phyloP scores from a whole-genome alignment of 2,797 vertebrate genomes.

The Brachymystax lenok region DNA sequence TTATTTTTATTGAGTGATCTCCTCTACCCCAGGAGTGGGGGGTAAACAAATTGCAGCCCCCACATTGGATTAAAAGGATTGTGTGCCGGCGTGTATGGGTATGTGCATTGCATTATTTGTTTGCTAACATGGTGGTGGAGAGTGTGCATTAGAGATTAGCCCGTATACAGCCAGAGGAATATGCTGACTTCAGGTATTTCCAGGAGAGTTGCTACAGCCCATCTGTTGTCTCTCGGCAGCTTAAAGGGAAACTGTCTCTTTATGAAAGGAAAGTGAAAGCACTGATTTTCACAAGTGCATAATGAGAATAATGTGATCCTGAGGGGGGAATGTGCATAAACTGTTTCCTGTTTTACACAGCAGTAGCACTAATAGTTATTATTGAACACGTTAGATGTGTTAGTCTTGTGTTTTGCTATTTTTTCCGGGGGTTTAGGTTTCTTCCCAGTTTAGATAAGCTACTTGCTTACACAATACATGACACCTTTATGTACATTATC shows the following conservation, averaged over 20 bases:
- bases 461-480: constrained; percentile 48
- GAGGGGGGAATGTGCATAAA: constrained; percentile 58
- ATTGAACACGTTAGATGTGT: constrained; percentile 36
- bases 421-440: constrained; percentile 46
- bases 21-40: constrained; percentile 72
- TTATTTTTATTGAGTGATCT: constrained; percentile 65
- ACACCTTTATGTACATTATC: constrained; percentile 17
- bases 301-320: constrained; percentile 58
- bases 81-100: constrained; percentile 81
- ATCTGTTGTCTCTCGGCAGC: constrained; percentile 66
- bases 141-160: constrained; percentile 71
- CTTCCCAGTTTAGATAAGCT: constrained; percentile 22
- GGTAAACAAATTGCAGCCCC: constrained; percentile 71
- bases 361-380: constrained; percentile 45
- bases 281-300: constrained; percentile 54
- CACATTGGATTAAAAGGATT: constrained; percentile 81
- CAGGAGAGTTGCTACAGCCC: constrained; percentile 68
- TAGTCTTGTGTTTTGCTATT: constrained; percentile 40
- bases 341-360: constrained; percentile 71
- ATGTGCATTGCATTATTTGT: constrained; percentile 81
- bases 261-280: constrained; percentile 60
- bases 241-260: constrained; percentile 80
- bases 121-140: constrained; percentile 65
- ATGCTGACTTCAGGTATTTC: constrained; percentile 85
- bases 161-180: constrained; percentile 65